Evolutionary conservation across 2,797 vertebrate species (phyloP), one percentile per base, ranked within the genome.

Genomic region (Chloroceryle amazona): DNA sequence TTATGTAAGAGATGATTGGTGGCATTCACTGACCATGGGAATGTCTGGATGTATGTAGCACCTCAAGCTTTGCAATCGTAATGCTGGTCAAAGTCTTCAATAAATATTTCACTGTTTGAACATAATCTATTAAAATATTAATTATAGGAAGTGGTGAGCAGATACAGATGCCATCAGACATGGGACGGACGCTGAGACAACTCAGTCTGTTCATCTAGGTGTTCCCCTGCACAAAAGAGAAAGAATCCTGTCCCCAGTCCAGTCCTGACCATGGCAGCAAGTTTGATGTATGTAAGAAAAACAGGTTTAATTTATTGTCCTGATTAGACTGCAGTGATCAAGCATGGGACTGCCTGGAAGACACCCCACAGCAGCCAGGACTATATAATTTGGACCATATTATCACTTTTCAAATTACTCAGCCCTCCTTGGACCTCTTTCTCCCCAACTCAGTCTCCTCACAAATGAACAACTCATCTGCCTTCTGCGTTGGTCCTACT

Each of bases 251-350:
- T 44, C 15, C 26, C 12, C 33, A 67, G 4, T 16, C 28, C 5
- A 46, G 10, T 68, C 22, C 37, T 74, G 44, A 57, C 8, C 16
- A 4, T 1, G 12, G 46, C 54, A 46, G 23, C 41, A 86, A 29
- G 11, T 88, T 68, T 68, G 47, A 5, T 19, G 4, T 23, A 5
- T 52, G 41, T 37, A 44, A 76, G 42, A 63, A 51, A 86, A 72
- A 19, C 3, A 31, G 6, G 5, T 60, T 85, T 39, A 4, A 54
- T 67, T 74, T 81, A 55, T 61, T 83, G n/a, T 42, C 46, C 5
- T 2, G 0, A 0, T 61, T 35, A 5, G 2, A 3, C 21, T 81
- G 26, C 1, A 1, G 6, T 33, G 6, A 55, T 55, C 33, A 82
- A 89, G 20, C 17, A 14, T 28, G 17, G 6, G 5, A 6, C 17